Percentiles rank a stretch among this genome's conserved stretches.
These are phyloP conservation scores for Monochamus alternatus DNA, from an alignment of 2,888 invertebrate genomes.

Conservation along the genomic window DNA sequence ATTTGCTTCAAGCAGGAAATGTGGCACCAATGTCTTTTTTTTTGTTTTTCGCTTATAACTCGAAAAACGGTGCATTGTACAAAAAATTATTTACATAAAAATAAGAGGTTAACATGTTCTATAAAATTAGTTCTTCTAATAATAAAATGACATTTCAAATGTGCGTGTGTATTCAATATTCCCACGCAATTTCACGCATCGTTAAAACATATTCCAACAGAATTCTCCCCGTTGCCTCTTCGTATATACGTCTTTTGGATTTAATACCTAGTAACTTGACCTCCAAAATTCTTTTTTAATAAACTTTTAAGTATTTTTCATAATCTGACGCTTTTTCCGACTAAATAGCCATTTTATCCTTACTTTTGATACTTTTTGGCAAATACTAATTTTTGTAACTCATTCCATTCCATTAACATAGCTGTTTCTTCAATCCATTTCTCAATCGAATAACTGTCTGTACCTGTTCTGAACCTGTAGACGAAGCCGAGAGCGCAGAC, in stretches of 20 bases:
- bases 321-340: slow-evolving; percentile 49
- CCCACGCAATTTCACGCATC: slow-evolving; percentile 61
- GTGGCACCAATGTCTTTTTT: too few relatives aligned
- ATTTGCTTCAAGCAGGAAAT: too few relatives aligned
- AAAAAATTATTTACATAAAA: too few relatives aligned
- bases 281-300: slow-evolving; percentile 49
- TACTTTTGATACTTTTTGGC: slow-evolving; percentile 56
- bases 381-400: slow-evolving; percentile 57
- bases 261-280: slow-evolving; percentile 45
- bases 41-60: too few relatives aligned
- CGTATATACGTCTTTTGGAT: slow-evolving; percentile 44
- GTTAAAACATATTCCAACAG: slow-evolving; percentile 62
- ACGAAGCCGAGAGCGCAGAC: too few relatives aligned
- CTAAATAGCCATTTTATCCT: slow-evolving; percentile 53
- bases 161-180: slow-evolving; percentile 37
- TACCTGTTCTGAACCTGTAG: slow-evolving; percentile 33
- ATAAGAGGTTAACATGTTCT: too few relatives aligned
- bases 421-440: slow-evolving; percentile 58
- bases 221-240: slow-evolving; percentile 61
- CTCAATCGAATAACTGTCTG: slow-evolving; percentile 52
- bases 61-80: too few relatives aligned
- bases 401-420: slow-evolving; percentile 54
- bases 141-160: too few relatives aligned
- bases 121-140: too few relatives aligned
- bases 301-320: slow-evolving; percentile 50